Percentiles rank a stretch among this genome's conserved stretches.
Evolutionary conservation across 2,797 vertebrate genomes (phyloP).

Genomic region (Allobates femoralis): DNA sequence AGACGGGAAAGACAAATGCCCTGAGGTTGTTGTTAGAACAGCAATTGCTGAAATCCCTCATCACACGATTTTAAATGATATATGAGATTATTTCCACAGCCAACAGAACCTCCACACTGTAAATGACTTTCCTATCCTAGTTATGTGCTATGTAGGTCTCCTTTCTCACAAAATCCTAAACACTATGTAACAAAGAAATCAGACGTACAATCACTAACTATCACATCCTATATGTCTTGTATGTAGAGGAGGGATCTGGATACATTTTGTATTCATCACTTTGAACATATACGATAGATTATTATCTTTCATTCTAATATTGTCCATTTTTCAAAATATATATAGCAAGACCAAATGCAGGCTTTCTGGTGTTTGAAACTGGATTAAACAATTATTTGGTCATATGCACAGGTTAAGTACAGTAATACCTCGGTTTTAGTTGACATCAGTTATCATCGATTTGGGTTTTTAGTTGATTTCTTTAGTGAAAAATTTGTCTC

Average conservation of each 20-base stretch:
- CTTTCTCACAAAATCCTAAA: constrained; percentile 45
- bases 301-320: not conserved
- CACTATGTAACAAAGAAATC: constrained; percentile 18
- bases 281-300: not conserved
- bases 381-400: too few relatives aligned
- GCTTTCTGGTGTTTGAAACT: too few relatives aligned
- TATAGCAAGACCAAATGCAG: too few relatives aligned
- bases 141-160: constrained; percentile 50
- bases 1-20: constrained; percentile 64
- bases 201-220: constrained; percentile 11
- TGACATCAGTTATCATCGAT: too few relatives aligned
- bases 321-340: too few relatives aligned
- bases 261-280: not conserved
- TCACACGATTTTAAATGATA: constrained; percentile 65
- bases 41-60: constrained; percentile 65
- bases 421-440: too few relatives aligned
- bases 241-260: too few relatives aligned
- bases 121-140: constrained; percentile 62
- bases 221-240: not conserved
- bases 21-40: constrained; percentile 64
- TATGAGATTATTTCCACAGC: constrained; percentile 64
- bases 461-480: too few relatives aligned
- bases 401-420: too few relatives aligned
- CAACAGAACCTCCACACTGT: constrained; percentile 57
- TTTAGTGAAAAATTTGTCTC: too few relatives aligned